Conservation (phyloP, 1,140 invertebrate genomes). For the Drosophila willistoni region DNA sequence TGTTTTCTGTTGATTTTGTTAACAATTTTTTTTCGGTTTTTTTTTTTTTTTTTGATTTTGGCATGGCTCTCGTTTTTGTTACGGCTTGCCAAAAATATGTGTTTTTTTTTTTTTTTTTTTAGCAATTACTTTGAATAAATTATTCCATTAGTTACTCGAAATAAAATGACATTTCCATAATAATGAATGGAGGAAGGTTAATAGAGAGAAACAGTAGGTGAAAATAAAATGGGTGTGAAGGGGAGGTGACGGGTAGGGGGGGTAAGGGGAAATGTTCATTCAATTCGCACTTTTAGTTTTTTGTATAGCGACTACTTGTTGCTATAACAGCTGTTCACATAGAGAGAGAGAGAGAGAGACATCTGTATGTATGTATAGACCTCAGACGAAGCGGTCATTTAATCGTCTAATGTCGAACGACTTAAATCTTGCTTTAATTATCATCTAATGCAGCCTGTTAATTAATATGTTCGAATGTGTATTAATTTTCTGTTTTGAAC, state of each 20-base stretch:
- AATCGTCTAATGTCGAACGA: conserved; percentile 43
- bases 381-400: conserved; percentile 24
- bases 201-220: neutral
- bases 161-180: conserved; percentile 9
- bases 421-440: conserved; percentile 59
- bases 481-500: conserved; percentile 6
- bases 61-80: conserved; percentile 59
- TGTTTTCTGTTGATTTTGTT: conserved; percentile 50
- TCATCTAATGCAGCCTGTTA: conserved; percentile 24
- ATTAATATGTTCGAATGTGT: conserved; percentile 41
- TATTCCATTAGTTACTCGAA: conserved; percentile 51
- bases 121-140: conserved; percentile 60
- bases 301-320: conserved; percentile 39
- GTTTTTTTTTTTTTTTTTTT: too few relatives aligned
- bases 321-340: conserved; percentile 30
- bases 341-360: neutral
- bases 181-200: neutral
- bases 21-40: conserved; percentile 29
- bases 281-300: neutral
- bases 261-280: neutral
- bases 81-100: conserved; percentile 41
- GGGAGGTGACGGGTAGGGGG: too few relatives aligned
- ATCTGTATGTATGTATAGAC: neutral
- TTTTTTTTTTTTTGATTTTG: conserved; percentile 13
- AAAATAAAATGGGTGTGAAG: neutral